A percentile compares a stretch with the other conserved stretches of the same genome.
Evolutionary conservation across 2,888 invertebrate species (phyloP).

Genomic region (Sipha maydis): DNA sequence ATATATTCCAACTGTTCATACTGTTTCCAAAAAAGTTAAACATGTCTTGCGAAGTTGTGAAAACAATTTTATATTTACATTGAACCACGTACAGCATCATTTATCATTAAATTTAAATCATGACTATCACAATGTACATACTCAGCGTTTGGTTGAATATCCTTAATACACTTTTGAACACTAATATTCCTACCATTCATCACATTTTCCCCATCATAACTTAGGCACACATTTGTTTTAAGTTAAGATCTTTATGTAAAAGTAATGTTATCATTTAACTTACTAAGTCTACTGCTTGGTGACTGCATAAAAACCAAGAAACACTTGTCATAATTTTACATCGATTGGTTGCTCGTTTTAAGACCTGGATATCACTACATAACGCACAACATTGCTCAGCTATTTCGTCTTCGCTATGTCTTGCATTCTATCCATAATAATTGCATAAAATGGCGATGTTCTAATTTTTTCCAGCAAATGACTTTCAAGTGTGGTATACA

Average conservation of each 20-base stretch:
- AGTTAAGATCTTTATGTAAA: conserved; percentile 5
- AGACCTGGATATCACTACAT: conserved; percentile 61
- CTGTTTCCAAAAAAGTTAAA: conserved; percentile 22
- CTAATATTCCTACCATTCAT: conserved; percentile 26
- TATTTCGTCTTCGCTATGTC: conserved; percentile 64
- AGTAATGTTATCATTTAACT: conserved; percentile 45
- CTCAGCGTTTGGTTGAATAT: conserved; percentile 20
- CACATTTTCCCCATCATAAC: conserved; percentile 20
- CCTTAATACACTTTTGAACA: conserved; percentile 6
- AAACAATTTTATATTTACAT: conserved; percentile 9
- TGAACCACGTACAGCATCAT: conserved; percentile 15
- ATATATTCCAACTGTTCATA: background rate
- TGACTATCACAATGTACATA: conserved; percentile 27
- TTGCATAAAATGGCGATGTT: conserved; percentile 54
- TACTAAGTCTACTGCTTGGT: conserved; percentile 52
- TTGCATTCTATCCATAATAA: conserved; percentile 63
- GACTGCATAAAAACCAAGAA: conserved; percentile 58
- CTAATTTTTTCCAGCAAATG: conserved; percentile 40
- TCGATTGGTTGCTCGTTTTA: conserved; percentile 50
- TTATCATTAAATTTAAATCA: conserved; percentile 35
- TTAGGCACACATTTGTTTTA: conserved; percentile 11
- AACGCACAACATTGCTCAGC: conserved; percentile 63
- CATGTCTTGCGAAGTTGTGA: conserved; percentile 4
- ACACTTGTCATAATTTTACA: conserved; percentile 60
- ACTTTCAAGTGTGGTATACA: background rate